These are phyloP conservation scores for Synanthedon vespiformis DNA, from an alignment of 2,888 invertebrate genomes.

Conservation along the genomic window DNA sequence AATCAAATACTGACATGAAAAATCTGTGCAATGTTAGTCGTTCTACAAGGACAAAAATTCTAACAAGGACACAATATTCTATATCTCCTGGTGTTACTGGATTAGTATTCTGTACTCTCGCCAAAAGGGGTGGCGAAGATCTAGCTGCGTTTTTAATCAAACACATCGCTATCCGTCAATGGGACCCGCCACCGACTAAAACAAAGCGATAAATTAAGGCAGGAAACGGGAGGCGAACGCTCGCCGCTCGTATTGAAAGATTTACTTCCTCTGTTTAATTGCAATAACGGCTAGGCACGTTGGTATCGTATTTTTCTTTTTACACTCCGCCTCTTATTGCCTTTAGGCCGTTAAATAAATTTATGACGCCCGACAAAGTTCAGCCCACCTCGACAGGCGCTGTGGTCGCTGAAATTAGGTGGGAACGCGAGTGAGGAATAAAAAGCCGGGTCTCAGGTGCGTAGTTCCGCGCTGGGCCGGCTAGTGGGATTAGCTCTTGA, in stretches of 20 bases:
- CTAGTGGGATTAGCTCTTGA: slow-evolving; percentile 60
- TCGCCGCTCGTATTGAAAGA: slow-evolving; percentile 67
- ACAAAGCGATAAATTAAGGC: slow-evolving; percentile 69
- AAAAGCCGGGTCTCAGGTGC: slow-evolving; percentile 62
- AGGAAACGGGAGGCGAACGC: slow-evolving; percentile 61
- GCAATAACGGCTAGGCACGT: slow-evolving; percentile 72
- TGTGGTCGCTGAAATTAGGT: slow-evolving; percentile 59
- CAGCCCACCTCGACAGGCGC: slow-evolving; percentile 58
- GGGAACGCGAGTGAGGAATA: slow-evolving; percentile 62
- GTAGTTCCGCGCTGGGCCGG: slow-evolving; percentile 33
- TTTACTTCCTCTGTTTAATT: slow-evolving; percentile 72
- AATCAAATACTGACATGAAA: no score
- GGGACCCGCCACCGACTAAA: slow-evolving; percentile 62
- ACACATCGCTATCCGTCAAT: slow-evolving; percentile 66
- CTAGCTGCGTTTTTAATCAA: slow-evolving; percentile 63
- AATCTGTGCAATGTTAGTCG: no score
- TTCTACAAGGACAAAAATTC: no score
- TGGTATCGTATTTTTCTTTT: slow-evolving; percentile 72
- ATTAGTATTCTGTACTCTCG: slow-evolving; percentile 8
- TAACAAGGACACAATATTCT: not conserved
- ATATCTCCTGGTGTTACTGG: not conserved
- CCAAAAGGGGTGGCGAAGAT: slow-evolving; percentile 44
- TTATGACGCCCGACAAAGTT: slow-evolving; percentile 70
- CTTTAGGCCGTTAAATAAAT: slow-evolving; percentile 70
- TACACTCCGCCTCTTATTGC: slow-evolving; percentile 70